Percentiles rank a stretch among this genome's conserved stretches.
These are phyloP conservation scores for Notarius quadriscutis DNA, from an alignment of 2,113 vertebrate genomes.

Conservation along the genomic window DNA sequence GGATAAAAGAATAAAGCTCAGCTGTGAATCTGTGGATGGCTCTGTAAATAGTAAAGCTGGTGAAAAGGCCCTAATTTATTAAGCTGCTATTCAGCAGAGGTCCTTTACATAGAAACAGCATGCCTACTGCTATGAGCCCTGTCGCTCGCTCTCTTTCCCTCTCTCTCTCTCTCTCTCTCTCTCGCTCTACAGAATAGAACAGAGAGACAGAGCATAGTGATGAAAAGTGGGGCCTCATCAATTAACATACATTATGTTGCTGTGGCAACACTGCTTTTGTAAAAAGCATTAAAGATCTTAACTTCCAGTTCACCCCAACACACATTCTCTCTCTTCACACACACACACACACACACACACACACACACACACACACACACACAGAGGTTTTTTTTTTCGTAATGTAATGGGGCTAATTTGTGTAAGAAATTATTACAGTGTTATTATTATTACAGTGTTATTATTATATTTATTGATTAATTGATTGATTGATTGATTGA, in stretches of 20 bases:
- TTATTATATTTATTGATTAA: no score
- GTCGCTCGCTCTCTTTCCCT: neutral
- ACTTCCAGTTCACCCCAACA: neutral
- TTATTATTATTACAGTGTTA: no score
- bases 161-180: neutral
- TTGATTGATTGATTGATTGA: neutral
- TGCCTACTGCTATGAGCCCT: slow-evolving; percentile 10
- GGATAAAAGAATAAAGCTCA: neutral
- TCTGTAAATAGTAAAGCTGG: neutral
- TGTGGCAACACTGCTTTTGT: slow-evolving; percentile 77
- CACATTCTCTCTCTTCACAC: neutral
- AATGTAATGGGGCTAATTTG: neutral
- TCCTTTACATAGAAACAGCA: slow-evolving; percentile 31
- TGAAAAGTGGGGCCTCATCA: slow-evolving; percentile 69
- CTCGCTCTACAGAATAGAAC: neutral
- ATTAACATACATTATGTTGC: slow-evolving; percentile 84
- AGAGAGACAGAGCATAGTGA: neutral
- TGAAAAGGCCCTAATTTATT: slow-evolving; percentile 38
- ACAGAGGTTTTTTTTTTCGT: neutral
- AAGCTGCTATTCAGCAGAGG: slow-evolving; percentile 26
- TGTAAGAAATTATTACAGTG: neutral
- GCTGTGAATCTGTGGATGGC: neutral
- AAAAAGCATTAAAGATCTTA: slow-evolving; percentile 15
- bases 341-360: neutral
- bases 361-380: neutral